Conservation (phyloP, 2,797 vertebrate genomes). For the Silurus lanzhouensis region DNA sequence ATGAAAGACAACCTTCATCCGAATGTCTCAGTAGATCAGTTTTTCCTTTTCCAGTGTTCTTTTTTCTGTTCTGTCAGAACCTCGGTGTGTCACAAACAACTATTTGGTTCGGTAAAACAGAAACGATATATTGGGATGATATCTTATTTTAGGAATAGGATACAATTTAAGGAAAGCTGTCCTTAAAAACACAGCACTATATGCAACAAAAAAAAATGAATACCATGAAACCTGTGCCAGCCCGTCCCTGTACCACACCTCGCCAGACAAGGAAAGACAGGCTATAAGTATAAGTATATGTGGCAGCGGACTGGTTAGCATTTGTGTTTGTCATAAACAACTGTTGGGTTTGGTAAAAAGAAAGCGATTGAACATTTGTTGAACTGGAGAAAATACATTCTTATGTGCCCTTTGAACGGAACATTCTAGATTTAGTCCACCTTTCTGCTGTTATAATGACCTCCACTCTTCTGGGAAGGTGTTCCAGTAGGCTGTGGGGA, state of each 20-base stretch:
- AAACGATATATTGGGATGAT: no score
- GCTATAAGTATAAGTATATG: no score
- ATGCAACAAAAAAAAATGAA: no score
- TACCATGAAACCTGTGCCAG: no score
- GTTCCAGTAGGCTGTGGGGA: not conserved
- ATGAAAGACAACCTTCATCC: not conserved
- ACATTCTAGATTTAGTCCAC: not conserved
- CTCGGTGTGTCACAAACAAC: not conserved
- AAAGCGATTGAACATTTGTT: not conserved
- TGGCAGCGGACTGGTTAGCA: no score
- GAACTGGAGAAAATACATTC: not conserved
- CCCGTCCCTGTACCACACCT: no score
- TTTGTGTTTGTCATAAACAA: not conserved
- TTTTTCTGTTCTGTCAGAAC: not conserved
- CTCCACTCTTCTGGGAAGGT: not conserved
- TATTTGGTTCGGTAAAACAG: no score
- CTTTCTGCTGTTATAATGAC: not conserved
- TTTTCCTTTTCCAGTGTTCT: not conserved
- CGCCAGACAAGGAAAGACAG: no score
- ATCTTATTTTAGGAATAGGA: no score
- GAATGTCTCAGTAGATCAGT: not conserved
- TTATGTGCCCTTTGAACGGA: not conserved
- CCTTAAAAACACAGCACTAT: no score
- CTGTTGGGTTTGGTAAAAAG: not conserved
- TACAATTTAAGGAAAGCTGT: no score